A percentile compares a stretch with the other conserved stretches of the same genome.
Conservation (phyloP, 2,797 vertebrate species). For the Varecia variegata region DNA sequence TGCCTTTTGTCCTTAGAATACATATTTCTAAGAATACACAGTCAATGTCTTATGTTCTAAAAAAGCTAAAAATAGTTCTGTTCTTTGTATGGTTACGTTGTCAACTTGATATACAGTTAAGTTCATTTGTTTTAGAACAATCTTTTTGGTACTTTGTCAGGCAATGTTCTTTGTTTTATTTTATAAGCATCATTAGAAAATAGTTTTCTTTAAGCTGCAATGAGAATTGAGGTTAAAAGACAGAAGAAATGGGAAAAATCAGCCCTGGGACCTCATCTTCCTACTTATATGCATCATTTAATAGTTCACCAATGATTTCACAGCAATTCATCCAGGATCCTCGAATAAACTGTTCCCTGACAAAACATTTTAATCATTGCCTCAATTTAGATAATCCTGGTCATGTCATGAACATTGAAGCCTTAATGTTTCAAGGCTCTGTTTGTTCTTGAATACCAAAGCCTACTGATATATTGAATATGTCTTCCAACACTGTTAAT, state of each 20-base stretch:
- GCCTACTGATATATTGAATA: neutral
- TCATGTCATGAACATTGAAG: slow-evolving; percentile 10
- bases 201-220: slow-evolving; percentile 33
- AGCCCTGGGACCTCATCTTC: neutral
- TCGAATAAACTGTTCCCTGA: slow-evolving; percentile 27
- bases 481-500: slow-evolving; percentile 34
- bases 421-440: slow-evolving; percentile 8
- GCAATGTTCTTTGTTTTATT: slow-evolving; percentile 26
- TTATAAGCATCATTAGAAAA: slow-evolving; percentile 41
- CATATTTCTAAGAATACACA: slow-evolving; percentile 22
- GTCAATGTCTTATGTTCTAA: neutral
- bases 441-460: slow-evolving; percentile 38
- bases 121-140: neutral
- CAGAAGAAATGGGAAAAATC: neutral
- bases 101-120: neutral
- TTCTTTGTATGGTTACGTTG: neutral
- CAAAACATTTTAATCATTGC: slow-evolving; percentile 53
- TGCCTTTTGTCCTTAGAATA: neutral
- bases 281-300: neutral
- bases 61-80: neutral
- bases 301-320: slow-evolving; percentile 37
- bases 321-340: slow-evolving; percentile 12
- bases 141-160: neutral
- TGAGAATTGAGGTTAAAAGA: slow-evolving; percentile 42
- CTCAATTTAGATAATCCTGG: slow-evolving; percentile 46